Evolutionary conservation across 2,797 vertebrate species (phyloP), one percentile per base, ranked within the genome.

Genomic region (Gastrophryne carolinensis): DNA sequence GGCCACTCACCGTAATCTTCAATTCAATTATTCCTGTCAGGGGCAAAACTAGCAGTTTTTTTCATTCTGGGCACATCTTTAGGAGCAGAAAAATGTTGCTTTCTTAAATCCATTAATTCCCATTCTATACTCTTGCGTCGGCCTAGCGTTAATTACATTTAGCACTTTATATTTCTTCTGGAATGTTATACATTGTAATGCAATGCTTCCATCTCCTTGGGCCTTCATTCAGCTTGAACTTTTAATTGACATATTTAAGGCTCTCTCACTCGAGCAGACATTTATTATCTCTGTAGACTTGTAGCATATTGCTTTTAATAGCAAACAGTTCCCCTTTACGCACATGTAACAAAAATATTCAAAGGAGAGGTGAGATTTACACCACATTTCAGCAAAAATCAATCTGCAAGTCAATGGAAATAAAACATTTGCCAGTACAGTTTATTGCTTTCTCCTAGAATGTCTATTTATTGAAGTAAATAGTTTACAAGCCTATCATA

Each of bases 241-340:
- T 73, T 75, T 69, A 63, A 76, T 70, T 77, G 58, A 64, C 66
- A 77, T 77, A 37, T 70, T 77, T 71, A 64, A 64, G 66, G 27
- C 32, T 26, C 37, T 60, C 47, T 26, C 44, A 53, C 64, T 50
- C 62, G 13, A 66, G 62, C 7, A 19, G 54, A 30, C 56, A 37
- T 74, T 67, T 77, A 35, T 73, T 64, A 58, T 67, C 52, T 73
- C 63, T 44, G 35, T 35, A 64, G 66, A 35, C 58, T 19, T 56
- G 41, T 39, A n/a, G 27, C 44, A 41, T 60, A 26, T 24, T 9
- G 35, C 47, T 47, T 56, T 57, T 69, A 11, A 52, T 64, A 64
- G 21, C 49, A 57, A 71, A 54, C 32, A 61, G 10, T 61, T 56
- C 8, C 53, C 68, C 68, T 58, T 49, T 68, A 58, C 60, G 41